Evolutionary conservation across 2,797 vertebrate genomes (phyloP).

Genomic region (Sebastes diploproa): DNA sequence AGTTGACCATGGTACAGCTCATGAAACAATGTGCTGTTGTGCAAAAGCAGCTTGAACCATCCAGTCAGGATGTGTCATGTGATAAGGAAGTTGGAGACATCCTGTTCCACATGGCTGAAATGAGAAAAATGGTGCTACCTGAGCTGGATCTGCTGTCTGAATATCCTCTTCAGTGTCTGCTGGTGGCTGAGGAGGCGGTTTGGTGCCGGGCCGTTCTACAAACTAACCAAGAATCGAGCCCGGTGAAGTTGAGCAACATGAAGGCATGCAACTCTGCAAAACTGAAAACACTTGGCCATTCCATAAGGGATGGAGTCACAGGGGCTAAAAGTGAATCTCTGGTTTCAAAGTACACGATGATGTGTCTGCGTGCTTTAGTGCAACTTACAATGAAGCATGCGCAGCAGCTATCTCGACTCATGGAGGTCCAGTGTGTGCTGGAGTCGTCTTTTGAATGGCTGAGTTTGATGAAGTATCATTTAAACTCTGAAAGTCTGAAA

Average conservation of each 20-base stretch:
- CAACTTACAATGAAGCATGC: slow-evolving; percentile 80
- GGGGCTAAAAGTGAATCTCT: slow-evolving; percentile 26
- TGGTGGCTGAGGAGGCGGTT: slow-evolving; percentile 83
- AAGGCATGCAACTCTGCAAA: slow-evolving; percentile 64
- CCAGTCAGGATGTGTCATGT: slow-evolving; percentile 8
- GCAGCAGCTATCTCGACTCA: slow-evolving; percentile 74
- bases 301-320: slow-evolving; percentile 56
- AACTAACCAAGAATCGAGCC: slow-evolving; percentile 46
- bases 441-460: slow-evolving; percentile 87
- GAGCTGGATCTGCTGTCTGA: slow-evolving; percentile 67
- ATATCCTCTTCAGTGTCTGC: slow-evolving; percentile 87
- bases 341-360: slow-evolving; percentile 49
- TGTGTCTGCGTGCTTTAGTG: slow-evolving; percentile 77
- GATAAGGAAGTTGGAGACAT: background rate
- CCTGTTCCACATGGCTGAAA: background rate
- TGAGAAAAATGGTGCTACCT: background rate
- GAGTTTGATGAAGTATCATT: slow-evolving; percentile 85
- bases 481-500: slow-evolving; percentile 46
- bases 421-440: slow-evolving; percentile 59
- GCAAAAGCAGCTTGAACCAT: slow-evolving; percentile 51
- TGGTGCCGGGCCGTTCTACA: slow-evolving; percentile 78
- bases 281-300: slow-evolving; percentile 72
- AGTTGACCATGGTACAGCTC: slow-evolving; percentile 66
- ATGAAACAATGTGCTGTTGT: slow-evolving; percentile 73
- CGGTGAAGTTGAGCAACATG: slow-evolving; percentile 45